Base-by-base conservation (phyloP, 1,140 invertebrate species). In the Halotydeus destructor region DNA sequence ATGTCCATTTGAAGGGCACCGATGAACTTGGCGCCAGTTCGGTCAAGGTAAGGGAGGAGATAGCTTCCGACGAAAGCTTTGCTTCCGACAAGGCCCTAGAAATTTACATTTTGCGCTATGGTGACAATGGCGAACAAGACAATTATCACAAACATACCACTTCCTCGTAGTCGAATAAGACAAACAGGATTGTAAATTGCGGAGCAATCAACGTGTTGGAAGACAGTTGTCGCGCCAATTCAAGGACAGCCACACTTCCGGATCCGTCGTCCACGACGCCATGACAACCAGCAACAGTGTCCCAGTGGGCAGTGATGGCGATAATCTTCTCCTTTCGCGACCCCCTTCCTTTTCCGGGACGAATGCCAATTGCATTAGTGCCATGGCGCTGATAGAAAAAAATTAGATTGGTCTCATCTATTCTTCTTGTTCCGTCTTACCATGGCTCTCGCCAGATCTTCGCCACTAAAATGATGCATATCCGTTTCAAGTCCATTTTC, bases 141-240 rank as follows among this genome's bases (percentile, higher is more conserved):
- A 14, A 30, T 30, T 9, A 30, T 9, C 9, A 30, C 9, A 30
- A 30, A 30, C 28, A 30, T 9, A 30, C 56, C n/a, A 55, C 45
- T 51, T 62, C 60, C 52, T 64, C 62, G 35, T 60, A 41, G 45
- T 64, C 62, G 51, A 64, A 64, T 1, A 59, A 56, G 1, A 61
- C 62, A 42, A 64, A 63, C 23, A 64, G 54, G n/a, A 64, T 49
- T 6, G 54, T 54, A 38, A 58, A 52, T 31, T 58, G 52, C 4
- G 55, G 45, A 43, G 28, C 46, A 49, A 25, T 51, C 46, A 58
- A 61, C 14, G 48, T 52, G 22, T 52, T 51, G 33, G 54, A 48
- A 8, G 57, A 38, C 12, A 64, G 46, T 3, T 52, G 47, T 21
- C 59, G 38, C 4, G 61, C 60, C 8, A 55, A 47, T 52, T 64